Conservation (phyloP, 2,888 invertebrate genomes). For the Eupithecia dodoneata region DNA sequence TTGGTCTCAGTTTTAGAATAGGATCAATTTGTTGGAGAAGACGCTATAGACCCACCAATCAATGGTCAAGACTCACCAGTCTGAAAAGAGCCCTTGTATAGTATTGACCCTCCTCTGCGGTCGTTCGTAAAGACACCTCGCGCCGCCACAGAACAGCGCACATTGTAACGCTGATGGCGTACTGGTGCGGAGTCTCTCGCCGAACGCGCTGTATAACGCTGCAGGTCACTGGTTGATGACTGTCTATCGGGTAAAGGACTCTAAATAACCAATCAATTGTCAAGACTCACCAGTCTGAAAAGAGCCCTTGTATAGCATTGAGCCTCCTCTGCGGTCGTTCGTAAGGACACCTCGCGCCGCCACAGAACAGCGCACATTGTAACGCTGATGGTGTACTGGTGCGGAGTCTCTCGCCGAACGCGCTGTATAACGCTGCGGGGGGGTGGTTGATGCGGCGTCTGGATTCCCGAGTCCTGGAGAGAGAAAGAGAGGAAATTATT, state of each 20-base stretch:
- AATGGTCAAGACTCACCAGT: slow-evolving; percentile 85
- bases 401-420: slow-evolving; percentile 82
- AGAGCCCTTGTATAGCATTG: slow-evolving; percentile 91
- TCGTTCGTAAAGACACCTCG: slow-evolving; percentile 91
- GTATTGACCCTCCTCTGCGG: slow-evolving; percentile 86
- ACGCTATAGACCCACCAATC: too few relatives aligned
- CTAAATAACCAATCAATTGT: too few relatives aligned
- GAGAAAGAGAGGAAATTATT: not conserved
- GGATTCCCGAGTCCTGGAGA: slow-evolving; percentile 68
- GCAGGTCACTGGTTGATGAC: slow-evolving; percentile 55
- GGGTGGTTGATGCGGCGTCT: slow-evolving; percentile 74
- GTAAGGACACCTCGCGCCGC: slow-evolving; percentile 92
- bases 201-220: slow-evolving; percentile 71
- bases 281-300: slow-evolving; percentile 88
- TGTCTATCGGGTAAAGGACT: too few relatives aligned
- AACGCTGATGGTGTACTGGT: slow-evolving; percentile 87
- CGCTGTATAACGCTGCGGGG: slow-evolving; percentile 73
- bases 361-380: slow-evolving; percentile 93
- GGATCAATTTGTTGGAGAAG: not conserved
- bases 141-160: slow-evolving; percentile 93
- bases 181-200: slow-evolving; percentile 84
- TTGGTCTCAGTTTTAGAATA: not conserved
- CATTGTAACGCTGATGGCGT: slow-evolving; percentile 90
- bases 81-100: slow-evolving; percentile 91
- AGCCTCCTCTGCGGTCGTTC: slow-evolving; percentile 86